Evolutionary conservation across 2,113 vertebrate genomes (phyloP), one percentile per base, ranked within the genome.

Genomic region (Cynopterus brachyotis): DNA sequence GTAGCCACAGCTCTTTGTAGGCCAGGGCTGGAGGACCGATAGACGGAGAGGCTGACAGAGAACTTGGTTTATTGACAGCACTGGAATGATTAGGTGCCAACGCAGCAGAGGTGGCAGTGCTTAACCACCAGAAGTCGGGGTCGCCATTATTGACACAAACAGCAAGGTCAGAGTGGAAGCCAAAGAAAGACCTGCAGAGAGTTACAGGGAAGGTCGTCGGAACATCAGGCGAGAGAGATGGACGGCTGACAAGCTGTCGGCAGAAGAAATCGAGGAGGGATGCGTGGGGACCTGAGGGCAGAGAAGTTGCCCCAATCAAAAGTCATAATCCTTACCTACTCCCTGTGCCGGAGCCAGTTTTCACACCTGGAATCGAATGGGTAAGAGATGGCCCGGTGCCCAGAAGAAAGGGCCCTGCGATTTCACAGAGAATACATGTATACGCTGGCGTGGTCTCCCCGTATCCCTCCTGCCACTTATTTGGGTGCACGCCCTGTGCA

Each of bases 41-140:
- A 9, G 42, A 50, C 57, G 47, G 62, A 53, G 67, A 62, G n/a
- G 53, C 69, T 50, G 24, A 9, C 12, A 22, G 70, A n/a, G 24
- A 45, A 59, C 12, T 6, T 24, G 24, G 30, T 60, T 78, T 67
- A 55, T 37, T 42, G 60, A n/a, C 4, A 59, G 42, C 83, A n/a
- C 1, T 5, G 47, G 59, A 6, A 5, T 9, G 1, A 30, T 0
- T 28, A 45, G 24, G 45, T 9, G 35, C 35, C 10, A 17, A 9
- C 22, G 57, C 12, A 55, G 26, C 19, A 47, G 12, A 45, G 30
- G 59, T 9, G 10, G 66, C 6, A 5, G 22, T 26, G 12, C 35
- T 10, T 45, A 4, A 32, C 12, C 37, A 6, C 9, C 17, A 66
- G 55, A 66, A 50, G 12, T 35, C 72, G 24, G 55, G 55, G 53